Evolutionary conservation across 2,113 vertebrate genomes (phyloP).

Genomic region (Nipponia nippon): DNA sequence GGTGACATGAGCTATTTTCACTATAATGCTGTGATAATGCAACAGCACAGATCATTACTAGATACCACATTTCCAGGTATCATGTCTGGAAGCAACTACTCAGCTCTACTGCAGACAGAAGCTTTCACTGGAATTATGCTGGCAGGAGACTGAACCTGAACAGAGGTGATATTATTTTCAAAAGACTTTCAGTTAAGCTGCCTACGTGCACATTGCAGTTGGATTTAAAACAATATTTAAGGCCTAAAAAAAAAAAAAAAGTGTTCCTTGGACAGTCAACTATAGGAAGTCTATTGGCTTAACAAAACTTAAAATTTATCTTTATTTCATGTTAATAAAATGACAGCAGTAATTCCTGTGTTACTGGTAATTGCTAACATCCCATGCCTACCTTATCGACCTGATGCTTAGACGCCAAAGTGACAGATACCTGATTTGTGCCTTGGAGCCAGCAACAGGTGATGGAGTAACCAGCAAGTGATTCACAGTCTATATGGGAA

Average conservation of each 20-base stretch:
- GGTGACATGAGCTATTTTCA: neutral
- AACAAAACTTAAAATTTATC: neutral
- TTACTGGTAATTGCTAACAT: neutral
- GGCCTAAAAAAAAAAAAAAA: neutral
- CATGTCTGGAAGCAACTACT: neutral
- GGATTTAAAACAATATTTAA: neutral
- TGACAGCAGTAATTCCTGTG: neutral
- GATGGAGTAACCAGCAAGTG: neutral
- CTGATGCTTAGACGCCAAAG: neutral
- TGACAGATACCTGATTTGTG: neutral
- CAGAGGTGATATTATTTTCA: neutral
- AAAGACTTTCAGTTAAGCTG: neutral
- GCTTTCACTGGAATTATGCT: neutral
- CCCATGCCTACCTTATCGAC: neutral
- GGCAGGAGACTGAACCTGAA: neutral
- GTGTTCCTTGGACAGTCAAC: neutral
- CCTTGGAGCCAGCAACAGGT: neutral
- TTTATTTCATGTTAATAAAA: neutral
- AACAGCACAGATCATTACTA: neutral
- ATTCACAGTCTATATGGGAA: neutral
- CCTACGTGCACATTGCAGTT: neutral
- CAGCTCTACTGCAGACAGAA: neutral
- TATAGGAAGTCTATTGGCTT: neutral
- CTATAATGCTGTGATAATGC: neutral
- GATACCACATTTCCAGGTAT: neutral